phyloP scores from a whole-genome alignment of 2,797 vertebrate species.

The Phrynocephalus forsythii region DNA sequence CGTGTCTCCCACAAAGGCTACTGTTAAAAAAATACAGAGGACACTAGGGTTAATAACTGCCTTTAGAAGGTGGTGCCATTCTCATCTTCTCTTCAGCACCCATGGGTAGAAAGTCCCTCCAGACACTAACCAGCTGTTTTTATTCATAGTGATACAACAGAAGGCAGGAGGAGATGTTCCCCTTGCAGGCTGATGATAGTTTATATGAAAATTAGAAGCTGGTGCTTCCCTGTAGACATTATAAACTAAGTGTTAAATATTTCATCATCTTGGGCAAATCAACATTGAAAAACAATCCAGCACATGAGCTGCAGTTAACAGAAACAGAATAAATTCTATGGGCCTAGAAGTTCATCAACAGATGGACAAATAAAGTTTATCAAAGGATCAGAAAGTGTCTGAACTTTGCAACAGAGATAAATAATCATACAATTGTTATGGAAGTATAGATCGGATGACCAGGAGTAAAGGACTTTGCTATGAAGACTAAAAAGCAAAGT shows the following conservation, averaged over 20 bases:
- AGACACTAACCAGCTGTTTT: constrained; percentile 56
- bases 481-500: constrained; percentile 27
- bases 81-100: not conserved
- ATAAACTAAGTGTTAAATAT: constrained; percentile 48
- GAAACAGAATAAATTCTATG: constrained; percentile 12
- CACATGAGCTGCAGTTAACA: constrained; percentile 14
- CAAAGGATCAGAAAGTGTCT: constrained; percentile 2
- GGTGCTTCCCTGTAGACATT: constrained; percentile 46
- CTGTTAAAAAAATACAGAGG: constrained; percentile 1
- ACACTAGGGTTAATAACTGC: not conserved
- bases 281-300: constrained; percentile 6
- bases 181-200: constrained; percentile 45
- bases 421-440: constrained; percentile 17
- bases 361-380: not conserved
- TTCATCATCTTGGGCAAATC: constrained; percentile 15
- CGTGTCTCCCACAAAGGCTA: not conserved
- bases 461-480: not conserved
- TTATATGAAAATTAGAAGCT: constrained; percentile 55
- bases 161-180: constrained; percentile 28
- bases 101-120: constrained; percentile 23
- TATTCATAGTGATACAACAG: constrained; percentile 46
- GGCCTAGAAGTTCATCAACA: not conserved
- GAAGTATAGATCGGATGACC: not conserved
- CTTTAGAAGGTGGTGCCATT: constrained; percentile 14
- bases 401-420: not conserved